Conservation (phyloP, 2,797 vertebrate genomes). For the Pseudochirops cupreus region DNA sequence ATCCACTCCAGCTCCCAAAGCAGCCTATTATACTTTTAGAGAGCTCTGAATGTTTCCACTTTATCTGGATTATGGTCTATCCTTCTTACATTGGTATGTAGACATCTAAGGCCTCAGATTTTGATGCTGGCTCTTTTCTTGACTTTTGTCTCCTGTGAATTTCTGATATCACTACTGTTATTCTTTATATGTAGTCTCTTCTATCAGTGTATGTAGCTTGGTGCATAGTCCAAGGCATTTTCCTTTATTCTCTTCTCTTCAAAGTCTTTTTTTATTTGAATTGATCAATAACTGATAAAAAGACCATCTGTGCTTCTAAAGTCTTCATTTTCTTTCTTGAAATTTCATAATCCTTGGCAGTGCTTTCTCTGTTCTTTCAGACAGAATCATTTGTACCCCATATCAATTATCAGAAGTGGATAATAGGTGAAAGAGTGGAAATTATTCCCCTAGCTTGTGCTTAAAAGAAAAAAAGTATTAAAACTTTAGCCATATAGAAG, state of each 20-base stretch:
- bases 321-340: neutral
- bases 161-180: neutral
- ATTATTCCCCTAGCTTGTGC: neutral
- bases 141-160: neutral
- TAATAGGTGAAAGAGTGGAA: neutral
- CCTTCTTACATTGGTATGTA: neutral
- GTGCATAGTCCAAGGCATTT: neutral
- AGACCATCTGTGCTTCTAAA: neutral
- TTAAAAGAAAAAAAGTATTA: neutral
- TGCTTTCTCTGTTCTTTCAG: neutral
- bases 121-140: neutral
- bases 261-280: neutral
- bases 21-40: neutral
- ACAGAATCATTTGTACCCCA: neutral
- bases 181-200: neutral
- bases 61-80: neutral
- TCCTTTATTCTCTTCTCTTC: neutral
- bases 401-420: neutral
- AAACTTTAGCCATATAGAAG: neutral
- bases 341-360: neutral
- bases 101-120: neutral
- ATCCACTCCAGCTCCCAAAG: neutral
- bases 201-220: too few species aligned
- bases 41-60: neutral
- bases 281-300: neutral